These are phyloP conservation scores for Abrostola triplasia DNA, from an alignment of 2,888 invertebrate species.

Conservation along the genomic window DNA sequence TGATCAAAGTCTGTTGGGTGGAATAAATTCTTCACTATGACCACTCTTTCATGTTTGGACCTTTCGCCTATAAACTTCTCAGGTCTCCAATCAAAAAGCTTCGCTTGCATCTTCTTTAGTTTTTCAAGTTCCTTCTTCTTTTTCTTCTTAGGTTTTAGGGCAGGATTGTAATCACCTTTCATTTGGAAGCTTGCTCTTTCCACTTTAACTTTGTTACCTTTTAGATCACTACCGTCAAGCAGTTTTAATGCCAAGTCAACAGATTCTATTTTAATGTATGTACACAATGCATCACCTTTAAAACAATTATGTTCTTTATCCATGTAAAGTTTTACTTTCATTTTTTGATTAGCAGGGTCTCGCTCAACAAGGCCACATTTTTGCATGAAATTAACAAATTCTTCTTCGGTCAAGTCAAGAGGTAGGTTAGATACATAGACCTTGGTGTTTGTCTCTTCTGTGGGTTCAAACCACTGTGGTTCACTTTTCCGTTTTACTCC, in stretches of 20 bases:
- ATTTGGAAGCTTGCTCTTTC: slow-evolving; percentile 98
- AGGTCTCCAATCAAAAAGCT: slow-evolving; percentile 98
- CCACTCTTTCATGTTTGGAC: slow-evolving; percentile 95
- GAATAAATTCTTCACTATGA: slow-evolving; percentile 98
- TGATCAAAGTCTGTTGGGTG: slow-evolving; percentile 95
- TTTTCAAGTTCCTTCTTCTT: slow-evolving; percentile 97
- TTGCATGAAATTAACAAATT: slow-evolving; percentile 96
- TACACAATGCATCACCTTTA: slow-evolving; percentile 99
- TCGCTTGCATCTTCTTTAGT: slow-evolving; percentile 96
- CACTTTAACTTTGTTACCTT: slow-evolving; percentile 94
- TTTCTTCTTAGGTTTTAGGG: slow-evolving; percentile 96
- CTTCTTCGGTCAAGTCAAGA: slow-evolving; percentile 94
- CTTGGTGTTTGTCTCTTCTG: slow-evolving; percentile 95
- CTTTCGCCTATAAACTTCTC: slow-evolving; percentile 96
- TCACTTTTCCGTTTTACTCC: slow-evolving; percentile 88
- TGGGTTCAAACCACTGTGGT: slow-evolving; percentile 97
- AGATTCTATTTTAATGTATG: slow-evolving; percentile 98
- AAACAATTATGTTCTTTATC: slow-evolving; percentile 93
- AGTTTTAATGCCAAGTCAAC: slow-evolving; percentile 97
- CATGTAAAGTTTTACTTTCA: slow-evolving; percentile 97
- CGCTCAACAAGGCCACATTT: slow-evolving; percentile 98
- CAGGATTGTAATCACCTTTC: slow-evolving; percentile 98
- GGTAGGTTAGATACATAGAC: slow-evolving; percentile 99
- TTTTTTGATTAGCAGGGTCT: slow-evolving; percentile 93
- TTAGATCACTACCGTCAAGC: slow-evolving; percentile 95